Evolutionary conservation across 2,888 invertebrate genomes (phyloP).

Genomic region (Automeris io): DNA sequence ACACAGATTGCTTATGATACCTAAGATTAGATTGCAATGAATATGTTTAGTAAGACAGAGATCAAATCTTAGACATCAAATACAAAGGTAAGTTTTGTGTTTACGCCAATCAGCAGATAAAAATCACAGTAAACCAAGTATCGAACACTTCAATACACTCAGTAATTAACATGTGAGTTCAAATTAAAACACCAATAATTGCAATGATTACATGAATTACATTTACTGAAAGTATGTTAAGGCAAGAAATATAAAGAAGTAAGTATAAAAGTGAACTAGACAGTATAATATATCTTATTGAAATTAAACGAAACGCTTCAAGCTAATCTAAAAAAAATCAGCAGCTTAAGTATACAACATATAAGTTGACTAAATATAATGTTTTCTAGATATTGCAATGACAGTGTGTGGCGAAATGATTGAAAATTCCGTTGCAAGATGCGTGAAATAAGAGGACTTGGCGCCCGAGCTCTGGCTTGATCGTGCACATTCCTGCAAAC

Average conservation of each 20-base stretch:
- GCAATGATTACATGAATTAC: neutral
- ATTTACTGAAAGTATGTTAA: neutral
- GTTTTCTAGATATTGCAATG: slow-evolving; percentile 47
- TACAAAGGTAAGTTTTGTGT: too few species aligned
- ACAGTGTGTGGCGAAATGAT: slow-evolving; percentile 58
- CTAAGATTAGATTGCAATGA: too few species aligned
- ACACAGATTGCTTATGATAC: too few species aligned
- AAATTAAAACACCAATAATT: neutral
- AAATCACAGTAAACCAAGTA: too few species aligned
- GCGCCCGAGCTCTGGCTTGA: slow-evolving; percentile 21
- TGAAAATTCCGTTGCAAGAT: slow-evolving; percentile 64
- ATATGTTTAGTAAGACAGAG: too few species aligned
- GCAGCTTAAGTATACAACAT: slow-evolving; percentile 22
- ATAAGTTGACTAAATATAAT: slow-evolving; percentile 27
- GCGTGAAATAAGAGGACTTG: slow-evolving; percentile 55
- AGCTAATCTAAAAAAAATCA: slow-evolving; percentile 3
- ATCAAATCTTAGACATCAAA: too few species aligned
- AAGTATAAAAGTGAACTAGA: slow-evolving; percentile 3
- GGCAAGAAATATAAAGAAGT: neutral
- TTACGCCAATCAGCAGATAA: too few species aligned
- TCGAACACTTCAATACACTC: too few species aligned
- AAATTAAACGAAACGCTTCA: slow-evolving; percentile 3
- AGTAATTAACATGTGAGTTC: too few species aligned
- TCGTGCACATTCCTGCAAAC: slow-evolving; percentile 57
- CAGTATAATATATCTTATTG: neutral